These are phyloP conservation scores for Trimorus sp. DNA, from an alignment of 2,888 invertebrate species.

Conservation along the genomic window DNA sequence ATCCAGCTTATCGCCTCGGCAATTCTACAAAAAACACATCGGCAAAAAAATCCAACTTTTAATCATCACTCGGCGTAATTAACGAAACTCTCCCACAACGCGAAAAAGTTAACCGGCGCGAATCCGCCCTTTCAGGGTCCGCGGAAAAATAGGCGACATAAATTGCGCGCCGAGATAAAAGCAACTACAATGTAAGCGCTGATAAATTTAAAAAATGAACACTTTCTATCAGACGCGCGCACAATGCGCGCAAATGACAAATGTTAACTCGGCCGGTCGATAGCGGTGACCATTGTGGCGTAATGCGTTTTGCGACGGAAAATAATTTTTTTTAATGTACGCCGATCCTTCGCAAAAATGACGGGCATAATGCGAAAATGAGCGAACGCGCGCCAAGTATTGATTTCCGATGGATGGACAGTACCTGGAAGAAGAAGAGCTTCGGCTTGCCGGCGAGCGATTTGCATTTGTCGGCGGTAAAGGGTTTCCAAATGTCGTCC, in stretches of 20 bases:
- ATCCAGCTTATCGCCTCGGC: slow-evolving; percentile 82
- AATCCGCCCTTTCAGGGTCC: background rate
- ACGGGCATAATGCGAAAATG: too few relatives aligned
- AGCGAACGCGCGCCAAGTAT: too few relatives aligned
- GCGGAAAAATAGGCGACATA: background rate
- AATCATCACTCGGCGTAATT: background rate
- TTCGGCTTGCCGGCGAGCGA: slow-evolving; percentile 85
- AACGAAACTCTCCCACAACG: background rate
- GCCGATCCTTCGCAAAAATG: too few relatives aligned
- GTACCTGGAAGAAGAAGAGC: slow-evolving; percentile 85
- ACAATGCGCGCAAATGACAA: slow-evolving; percentile 38
- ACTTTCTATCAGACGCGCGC: slow-evolving; percentile 28
- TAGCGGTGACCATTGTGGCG: too few relatives aligned
- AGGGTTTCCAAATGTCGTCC: slow-evolving; percentile 83
- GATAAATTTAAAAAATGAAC: slow-evolving; percentile 40
- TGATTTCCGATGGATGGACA: background rate
- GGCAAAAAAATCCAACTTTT: background rate
- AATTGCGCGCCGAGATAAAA: background rate
- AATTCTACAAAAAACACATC: slow-evolving; percentile 79
- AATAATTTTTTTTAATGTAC: too few relatives aligned
- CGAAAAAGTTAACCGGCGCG: background rate
- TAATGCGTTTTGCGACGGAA: too few relatives aligned
- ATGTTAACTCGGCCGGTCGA: too few relatives aligned
- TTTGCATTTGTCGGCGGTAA: slow-evolving; percentile 83
- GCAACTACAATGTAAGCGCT: slow-evolving; percentile 7